phyloP scores from a whole-genome alignment of 2,113 vertebrate species.

The human (Homo sapiens) region DNA sequence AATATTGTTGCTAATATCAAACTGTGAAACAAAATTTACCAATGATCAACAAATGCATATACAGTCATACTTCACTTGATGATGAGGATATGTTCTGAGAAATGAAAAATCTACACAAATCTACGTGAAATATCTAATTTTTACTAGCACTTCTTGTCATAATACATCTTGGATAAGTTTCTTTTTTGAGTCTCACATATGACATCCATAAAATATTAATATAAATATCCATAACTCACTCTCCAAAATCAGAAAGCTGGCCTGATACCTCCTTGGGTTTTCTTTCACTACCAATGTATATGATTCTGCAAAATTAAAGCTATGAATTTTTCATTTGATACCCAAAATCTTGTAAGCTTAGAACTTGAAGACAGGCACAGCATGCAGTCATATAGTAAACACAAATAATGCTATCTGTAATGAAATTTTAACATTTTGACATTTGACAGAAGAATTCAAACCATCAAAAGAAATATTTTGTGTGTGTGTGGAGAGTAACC shows the following conservation, averaged over 20 bases:
- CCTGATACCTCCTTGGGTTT: background rate
- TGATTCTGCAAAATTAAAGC: background rate
- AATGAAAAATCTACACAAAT: background rate
- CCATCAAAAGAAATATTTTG: constrained; percentile 9
- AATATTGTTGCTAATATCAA: background rate
- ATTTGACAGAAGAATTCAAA: background rate
- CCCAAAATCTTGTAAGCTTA: background rate
- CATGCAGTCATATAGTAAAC: background rate
- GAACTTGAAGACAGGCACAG: background rate
- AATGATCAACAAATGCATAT: background rate
- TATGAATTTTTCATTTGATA: constrained; percentile 10
- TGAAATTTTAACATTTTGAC: background rate
- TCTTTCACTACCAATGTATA: background rate
- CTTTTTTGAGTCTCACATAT: background rate
- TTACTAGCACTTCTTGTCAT: background rate
- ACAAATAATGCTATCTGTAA: background rate
- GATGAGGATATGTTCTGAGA: background rate
- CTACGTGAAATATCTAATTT: background rate
- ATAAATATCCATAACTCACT: background rate
- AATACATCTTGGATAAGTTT: background rate
- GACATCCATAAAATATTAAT: background rate
- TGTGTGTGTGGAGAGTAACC: background rate
- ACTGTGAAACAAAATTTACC: background rate
- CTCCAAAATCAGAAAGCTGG: background rate
- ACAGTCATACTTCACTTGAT: background rate